phyloP scores from a whole-genome alignment of 1,140 invertebrate genomes.

The Mizuhopecten yessoensis region DNA sequence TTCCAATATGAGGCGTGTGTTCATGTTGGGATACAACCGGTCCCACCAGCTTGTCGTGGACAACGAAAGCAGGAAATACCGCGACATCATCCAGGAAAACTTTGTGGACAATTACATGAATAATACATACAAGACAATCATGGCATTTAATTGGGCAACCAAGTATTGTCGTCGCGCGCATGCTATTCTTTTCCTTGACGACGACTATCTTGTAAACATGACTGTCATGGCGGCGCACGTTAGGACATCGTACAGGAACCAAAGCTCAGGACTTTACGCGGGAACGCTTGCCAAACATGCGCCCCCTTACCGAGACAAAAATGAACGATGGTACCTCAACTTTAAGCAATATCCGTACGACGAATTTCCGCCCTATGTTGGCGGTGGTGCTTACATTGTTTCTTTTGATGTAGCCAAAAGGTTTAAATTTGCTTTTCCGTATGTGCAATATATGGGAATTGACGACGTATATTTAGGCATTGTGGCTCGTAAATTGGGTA shows the following conservation, averaged over 20 bases:
- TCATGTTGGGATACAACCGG: background rate
- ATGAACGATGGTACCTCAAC: conserved; percentile 49
- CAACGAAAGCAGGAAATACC: conserved; percentile 24
- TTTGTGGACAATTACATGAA: conserved; percentile 91
- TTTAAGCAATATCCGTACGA: conserved; percentile 50
- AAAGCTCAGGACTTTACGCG: conserved; percentile 9
- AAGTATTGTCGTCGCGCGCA: conserved; percentile 86
- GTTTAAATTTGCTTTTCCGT: conserved; percentile 46
- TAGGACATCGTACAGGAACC: background rate
- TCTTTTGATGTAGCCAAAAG: conserved; percentile 43
- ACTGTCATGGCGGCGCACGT: background rate
- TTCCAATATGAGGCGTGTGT: conserved; percentile 1
- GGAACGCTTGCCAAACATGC: background rate
- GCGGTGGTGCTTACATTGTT: conserved; percentile 47
- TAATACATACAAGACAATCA: conserved; percentile 93
- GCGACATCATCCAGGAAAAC: conserved; percentile 90
- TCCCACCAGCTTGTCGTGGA: background rate
- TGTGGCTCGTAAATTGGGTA: conserved; percentile 43
- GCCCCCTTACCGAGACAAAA: conserved; percentile 28
- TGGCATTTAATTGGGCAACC: conserved; percentile 90
- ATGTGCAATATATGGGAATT: conserved; percentile 51
- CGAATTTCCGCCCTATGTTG: conserved; percentile 43
- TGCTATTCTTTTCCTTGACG: conserved; percentile 83
- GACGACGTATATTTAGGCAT: conserved; percentile 56
- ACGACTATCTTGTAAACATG: conserved; percentile 84